Conservation (phyloP, 1,140 invertebrate species). For the Polypedilum vanderplanki region DNA sequence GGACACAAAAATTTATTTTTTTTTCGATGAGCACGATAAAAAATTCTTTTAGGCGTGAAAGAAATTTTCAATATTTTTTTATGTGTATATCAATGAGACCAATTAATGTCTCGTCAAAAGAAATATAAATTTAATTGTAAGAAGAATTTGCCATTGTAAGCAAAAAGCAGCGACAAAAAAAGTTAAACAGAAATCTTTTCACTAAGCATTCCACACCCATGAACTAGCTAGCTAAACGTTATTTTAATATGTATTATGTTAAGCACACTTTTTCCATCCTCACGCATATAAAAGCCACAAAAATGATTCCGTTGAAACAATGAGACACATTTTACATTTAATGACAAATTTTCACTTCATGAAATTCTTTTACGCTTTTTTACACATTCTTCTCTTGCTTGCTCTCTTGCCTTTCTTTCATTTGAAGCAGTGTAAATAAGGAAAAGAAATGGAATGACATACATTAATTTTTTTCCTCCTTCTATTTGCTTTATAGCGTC, state of each 20-base stretch:
- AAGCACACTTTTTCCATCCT: neutral
- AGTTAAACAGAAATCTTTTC: too few species aligned
- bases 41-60: too few species aligned
- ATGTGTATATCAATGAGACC: too few species aligned
- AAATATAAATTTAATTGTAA: too few species aligned
- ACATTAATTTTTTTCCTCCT: neutral
- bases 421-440: neutral
- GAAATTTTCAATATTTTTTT: too few species aligned
- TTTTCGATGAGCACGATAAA: too few species aligned
- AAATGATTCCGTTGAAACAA: constrained; percentile 14
- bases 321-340: neutral
- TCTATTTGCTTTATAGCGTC: neutral
- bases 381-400: neutral
- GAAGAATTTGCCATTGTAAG: too few species aligned
- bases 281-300: constrained; percentile 5
- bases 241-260: neutral
- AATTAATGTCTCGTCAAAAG: too few species aligned
- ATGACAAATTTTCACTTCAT: constrained; percentile 28
- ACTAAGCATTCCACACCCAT: neutral
- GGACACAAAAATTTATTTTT: too few species aligned
- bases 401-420: neutral
- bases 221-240: neutral
- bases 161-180: too few species aligned
- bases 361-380: constrained; percentile 10
- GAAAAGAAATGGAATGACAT: constrained; percentile 7